phyloP scores from a whole-genome alignment of 1,140 invertebrate genomes.

The Bombyx mandarina region DNA sequence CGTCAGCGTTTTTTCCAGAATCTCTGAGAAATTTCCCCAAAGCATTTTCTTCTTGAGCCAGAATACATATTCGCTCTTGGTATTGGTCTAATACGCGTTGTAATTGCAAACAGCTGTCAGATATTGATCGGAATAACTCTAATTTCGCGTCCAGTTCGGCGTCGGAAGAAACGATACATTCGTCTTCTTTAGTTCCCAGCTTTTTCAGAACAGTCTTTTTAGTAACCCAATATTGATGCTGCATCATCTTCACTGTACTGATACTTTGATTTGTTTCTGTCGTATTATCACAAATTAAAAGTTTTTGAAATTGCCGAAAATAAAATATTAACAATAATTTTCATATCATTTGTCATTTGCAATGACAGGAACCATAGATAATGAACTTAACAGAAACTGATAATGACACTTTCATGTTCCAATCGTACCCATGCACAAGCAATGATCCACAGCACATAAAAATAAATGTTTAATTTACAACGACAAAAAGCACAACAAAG shows the following conservation, averaged over 20 bases:
- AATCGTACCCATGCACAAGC: no score
- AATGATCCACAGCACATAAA: no score
- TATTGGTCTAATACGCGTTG: conserved; percentile 94
- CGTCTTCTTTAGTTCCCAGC: conserved; percentile 98
- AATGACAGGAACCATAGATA: no score
- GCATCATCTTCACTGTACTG: conserved; percentile 73
- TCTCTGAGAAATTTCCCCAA: conserved; percentile 96
- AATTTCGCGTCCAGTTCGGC: conserved; percentile 97
- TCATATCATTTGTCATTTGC: no score
- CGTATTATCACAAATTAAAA: no score
- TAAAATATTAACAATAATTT: no score
- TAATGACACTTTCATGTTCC: no score
- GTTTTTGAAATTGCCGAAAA: no score
- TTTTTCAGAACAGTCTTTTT: conserved; percentile 96
- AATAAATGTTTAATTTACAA: no score
- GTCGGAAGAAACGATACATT: conserved; percentile 96
- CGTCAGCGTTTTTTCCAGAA: conserved; percentile 87
- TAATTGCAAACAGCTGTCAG: conserved; percentile 90
- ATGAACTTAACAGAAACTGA: no score
- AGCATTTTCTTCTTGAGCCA: conserved; percentile 96
- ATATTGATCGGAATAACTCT: conserved; percentile 95
- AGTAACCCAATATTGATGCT: conserved; percentile 98
- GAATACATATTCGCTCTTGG: conserved; percentile 92
- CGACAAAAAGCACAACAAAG: no score
- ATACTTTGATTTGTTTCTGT: not conserved